A percentile compares a stretch with the other conserved stretches of the same genome.
Conservation (phyloP, 2,113 vertebrate species). For the Sapayoa aenigma region DNA sequence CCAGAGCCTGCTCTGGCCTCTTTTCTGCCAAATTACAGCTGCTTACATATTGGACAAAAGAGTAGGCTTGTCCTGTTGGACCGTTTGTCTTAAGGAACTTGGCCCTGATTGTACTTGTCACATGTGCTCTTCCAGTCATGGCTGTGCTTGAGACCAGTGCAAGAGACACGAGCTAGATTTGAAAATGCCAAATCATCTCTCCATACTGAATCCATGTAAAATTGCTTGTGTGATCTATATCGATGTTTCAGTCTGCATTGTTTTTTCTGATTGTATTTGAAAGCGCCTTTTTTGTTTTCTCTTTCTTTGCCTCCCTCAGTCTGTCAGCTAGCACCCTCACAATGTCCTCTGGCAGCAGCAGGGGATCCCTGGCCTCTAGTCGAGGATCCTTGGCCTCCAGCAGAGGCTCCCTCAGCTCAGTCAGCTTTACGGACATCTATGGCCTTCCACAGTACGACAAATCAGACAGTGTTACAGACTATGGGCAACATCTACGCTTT, state of each 20-base stretch:
- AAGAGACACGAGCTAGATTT: background rate
- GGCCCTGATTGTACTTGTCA: background rate
- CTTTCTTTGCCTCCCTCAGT: constrained; percentile 64
- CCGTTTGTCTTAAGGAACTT: background rate
- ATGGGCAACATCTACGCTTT: constrained; percentile 84
- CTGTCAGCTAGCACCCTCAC: constrained; percentile 94
- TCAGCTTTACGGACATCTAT: constrained; percentile 98
- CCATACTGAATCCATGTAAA: background rate
- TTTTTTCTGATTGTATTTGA: background rate
- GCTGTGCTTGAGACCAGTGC: background rate
- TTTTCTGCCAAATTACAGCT: background rate
- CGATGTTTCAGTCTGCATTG: background rate
- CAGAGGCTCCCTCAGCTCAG: constrained; percentile 92
- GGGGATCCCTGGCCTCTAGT: constrained; percentile 92
- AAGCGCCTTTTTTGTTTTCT: background rate
- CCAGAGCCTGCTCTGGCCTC: background rate
- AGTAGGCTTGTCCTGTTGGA: background rate
- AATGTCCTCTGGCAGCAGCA: constrained; percentile 94
- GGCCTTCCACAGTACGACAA: constrained; percentile 92
- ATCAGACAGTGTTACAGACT: constrained; percentile 69
- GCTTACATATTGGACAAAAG: background rate
- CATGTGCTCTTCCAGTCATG: background rate
- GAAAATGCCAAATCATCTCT: background rate
- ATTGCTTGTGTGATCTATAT: background rate
- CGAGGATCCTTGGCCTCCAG: constrained; percentile 92